Evolutionary conservation across 1,140 invertebrate species (phyloP).

Genomic region (Proctacanthus coquilletti): DNA sequence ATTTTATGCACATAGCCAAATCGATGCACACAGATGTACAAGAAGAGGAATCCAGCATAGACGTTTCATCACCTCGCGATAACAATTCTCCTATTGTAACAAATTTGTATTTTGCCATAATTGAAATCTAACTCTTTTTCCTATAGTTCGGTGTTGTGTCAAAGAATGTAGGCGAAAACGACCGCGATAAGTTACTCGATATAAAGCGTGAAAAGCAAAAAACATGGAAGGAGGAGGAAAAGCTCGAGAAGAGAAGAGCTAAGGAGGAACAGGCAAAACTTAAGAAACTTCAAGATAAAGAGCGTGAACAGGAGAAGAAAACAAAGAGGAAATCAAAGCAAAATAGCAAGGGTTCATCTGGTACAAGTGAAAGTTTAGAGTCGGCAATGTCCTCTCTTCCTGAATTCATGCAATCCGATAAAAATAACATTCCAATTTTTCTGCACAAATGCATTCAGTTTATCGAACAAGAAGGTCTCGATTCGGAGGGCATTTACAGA

Average conservation of each 20-base stretch:
- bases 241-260: constrained; percentile 50
- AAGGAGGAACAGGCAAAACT: constrained; percentile 52
- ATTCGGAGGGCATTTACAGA: constrained; percentile 90
- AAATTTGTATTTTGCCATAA: constrained; percentile 1
- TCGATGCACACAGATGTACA: constrained; percentile 33
- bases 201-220: constrained; percentile 56
- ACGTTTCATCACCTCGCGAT: constrained; percentile 49
- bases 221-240: constrained; percentile 56
- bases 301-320: constrained; percentile 59
- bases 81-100: constrained; percentile 51
- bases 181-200: constrained; percentile 39
- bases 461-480: constrained; percentile 88
- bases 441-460: constrained; percentile 88
- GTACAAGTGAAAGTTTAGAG: constrained; percentile 29
- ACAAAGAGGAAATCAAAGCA: constrained; percentile 48
- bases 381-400: constrained; percentile 29
- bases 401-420: constrained; percentile 52
- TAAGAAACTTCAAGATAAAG: constrained; percentile 51
- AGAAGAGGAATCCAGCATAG: constrained; percentile 51
- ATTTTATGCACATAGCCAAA: constrained; percentile 2
- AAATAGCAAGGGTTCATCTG: constrained; percentile 31
- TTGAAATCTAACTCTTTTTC: neutral
- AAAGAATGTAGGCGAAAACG: constrained; percentile 42
- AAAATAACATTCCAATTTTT: constrained; percentile 75
- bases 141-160: constrained; percentile 40